Conservation (phyloP, 2,113 vertebrate species). For the Eclectus roratus region DNA sequence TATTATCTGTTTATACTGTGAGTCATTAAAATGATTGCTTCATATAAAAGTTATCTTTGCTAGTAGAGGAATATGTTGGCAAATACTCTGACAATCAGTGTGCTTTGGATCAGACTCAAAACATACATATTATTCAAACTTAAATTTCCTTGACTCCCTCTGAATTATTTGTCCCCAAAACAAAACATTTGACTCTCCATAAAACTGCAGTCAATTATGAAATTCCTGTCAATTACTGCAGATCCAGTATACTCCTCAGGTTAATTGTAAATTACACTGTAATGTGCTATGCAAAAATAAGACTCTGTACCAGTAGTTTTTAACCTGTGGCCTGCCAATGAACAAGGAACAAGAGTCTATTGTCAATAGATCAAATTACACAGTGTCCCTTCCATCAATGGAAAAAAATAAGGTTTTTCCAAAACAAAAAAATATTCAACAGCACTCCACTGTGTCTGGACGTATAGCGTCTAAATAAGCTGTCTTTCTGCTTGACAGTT, state of each 20-base stretch:
- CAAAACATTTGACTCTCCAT: conserved; percentile 12
- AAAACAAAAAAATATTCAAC: neutral
- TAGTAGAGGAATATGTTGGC: neutral
- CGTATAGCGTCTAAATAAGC: neutral
- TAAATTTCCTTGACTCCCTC: neutral
- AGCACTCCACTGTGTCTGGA: neutral
- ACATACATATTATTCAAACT: conserved; percentile 3
- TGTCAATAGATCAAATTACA: neutral
- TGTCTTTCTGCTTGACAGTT: neutral
- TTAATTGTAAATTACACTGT: conserved; percentile 3
- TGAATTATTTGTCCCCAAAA: conserved; percentile 22
- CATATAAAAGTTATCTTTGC: conserved; percentile 33
- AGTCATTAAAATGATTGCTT: conserved; percentile 34
- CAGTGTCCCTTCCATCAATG: neutral
- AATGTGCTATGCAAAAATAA: neutral
- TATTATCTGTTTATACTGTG: conserved; percentile 15
- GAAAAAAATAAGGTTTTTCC: neutral
- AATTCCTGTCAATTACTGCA: neutral
- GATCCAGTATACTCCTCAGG: neutral
- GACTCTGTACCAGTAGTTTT: neutral
- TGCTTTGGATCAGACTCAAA: conserved; percentile 45
- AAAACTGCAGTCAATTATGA: neutral
- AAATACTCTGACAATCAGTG: conserved; percentile 35
- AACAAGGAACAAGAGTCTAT: neutral
- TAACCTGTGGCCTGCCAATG: neutral